A percentile compares a stretch with the other conserved stretches of the same genome.
phyloP scores from a whole-genome alignment of 2,888 invertebrate species.

The Drosophila ustulata region DNA sequence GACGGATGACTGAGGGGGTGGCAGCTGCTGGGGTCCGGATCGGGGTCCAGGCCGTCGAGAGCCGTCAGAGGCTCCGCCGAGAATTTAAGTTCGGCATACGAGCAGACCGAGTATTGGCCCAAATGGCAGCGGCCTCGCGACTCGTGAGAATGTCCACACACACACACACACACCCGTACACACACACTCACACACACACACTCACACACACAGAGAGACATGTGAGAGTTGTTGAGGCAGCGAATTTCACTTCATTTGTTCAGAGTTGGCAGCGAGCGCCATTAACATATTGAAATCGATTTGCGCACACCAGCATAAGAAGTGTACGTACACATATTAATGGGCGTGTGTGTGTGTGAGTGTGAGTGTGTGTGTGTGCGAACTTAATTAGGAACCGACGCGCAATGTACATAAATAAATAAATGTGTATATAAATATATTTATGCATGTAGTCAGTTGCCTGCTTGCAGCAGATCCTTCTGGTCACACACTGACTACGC shows the following conservation, averaged over 20 bases:
- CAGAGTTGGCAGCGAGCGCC: slow-evolving; percentile 55
- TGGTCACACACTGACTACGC: slow-evolving; percentile 39
- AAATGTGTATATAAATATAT: background rate
- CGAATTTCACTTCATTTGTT: slow-evolving; percentile 72
- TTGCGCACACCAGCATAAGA: slow-evolving; percentile 24
- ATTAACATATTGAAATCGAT: slow-evolving; percentile 79
- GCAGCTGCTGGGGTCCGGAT: slow-evolving; percentile 6
- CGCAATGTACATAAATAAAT: slow-evolving; percentile 25
- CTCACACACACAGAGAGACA: slow-evolving; percentile 10
- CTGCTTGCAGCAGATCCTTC: slow-evolving; percentile 18
- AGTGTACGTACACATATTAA: background rate
- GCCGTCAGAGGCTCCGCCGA: slow-evolving; percentile 21
- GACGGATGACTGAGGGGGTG: background rate
- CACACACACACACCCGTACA: slow-evolving; percentile 14
- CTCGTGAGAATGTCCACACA: slow-evolving; percentile 60
- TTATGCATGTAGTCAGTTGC: slow-evolving; percentile 3
- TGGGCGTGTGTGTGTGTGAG: slow-evolving; percentile 12
- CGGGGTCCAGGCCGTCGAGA: slow-evolving; percentile 41
- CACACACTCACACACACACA: background rate
- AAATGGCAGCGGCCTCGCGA: slow-evolving; percentile 52
- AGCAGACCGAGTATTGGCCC: slow-evolving; percentile 54
- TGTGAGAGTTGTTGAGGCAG: slow-evolving; percentile 54
- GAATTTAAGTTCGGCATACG: slow-evolving; percentile 40
- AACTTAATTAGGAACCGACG: slow-evolving; percentile 52
- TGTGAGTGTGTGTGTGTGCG: slow-evolving; percentile 18